Percentiles rank a stretch among this genome's conserved stretches.
These are phyloP conservation scores for Adineta ricciae DNA, from an alignment of 2,888 invertebrate species.

Conservation along the genomic window DNA sequence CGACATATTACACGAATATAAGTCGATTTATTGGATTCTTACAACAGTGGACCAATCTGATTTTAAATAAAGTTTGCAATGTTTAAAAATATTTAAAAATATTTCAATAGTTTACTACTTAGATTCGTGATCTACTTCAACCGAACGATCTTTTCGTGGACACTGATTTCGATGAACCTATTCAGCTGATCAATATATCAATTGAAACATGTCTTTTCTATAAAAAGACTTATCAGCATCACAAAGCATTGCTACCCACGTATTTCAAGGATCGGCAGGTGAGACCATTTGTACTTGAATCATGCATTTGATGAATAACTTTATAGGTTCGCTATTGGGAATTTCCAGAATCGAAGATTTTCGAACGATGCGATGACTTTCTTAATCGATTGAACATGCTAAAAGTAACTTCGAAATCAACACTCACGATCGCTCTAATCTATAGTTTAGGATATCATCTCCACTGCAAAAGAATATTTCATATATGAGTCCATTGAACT, in stretches of 20 bases:
- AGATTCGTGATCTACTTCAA: constrained; percentile 45
- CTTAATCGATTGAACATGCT: not conserved
- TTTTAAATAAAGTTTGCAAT: not conserved
- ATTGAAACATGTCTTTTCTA: constrained; percentile 42
- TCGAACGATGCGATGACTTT: not conserved
- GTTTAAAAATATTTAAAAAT: not conserved
- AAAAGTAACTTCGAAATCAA: not conserved
- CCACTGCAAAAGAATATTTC: not conserved
- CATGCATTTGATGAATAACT: constrained; percentile 37
- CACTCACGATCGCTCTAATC: too few relatives aligned
- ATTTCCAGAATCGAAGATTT: constrained; percentile 53
- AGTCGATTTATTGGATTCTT: not conserved
- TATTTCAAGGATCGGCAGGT: constrained; percentile 45
- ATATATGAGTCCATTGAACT: not conserved
- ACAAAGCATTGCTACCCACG: constrained; percentile 43
- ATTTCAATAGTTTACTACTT: not conserved
- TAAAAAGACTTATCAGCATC: constrained; percentile 45
- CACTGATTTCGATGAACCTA: constrained; percentile 77
- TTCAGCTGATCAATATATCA: constrained; percentile 61
- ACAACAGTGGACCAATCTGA: constrained; percentile 7
- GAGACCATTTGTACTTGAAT: constrained; percentile 39
- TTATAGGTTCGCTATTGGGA: constrained; percentile 55
- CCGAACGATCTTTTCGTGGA: constrained; percentile 84
- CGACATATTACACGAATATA: not conserved
- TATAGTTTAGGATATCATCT: not conserved